Percentiles rank a stretch among this genome's conserved stretches.
phyloP scores from a whole-genome alignment of 2,888 invertebrate genomes.

The Watsonalla binaria region DNA sequence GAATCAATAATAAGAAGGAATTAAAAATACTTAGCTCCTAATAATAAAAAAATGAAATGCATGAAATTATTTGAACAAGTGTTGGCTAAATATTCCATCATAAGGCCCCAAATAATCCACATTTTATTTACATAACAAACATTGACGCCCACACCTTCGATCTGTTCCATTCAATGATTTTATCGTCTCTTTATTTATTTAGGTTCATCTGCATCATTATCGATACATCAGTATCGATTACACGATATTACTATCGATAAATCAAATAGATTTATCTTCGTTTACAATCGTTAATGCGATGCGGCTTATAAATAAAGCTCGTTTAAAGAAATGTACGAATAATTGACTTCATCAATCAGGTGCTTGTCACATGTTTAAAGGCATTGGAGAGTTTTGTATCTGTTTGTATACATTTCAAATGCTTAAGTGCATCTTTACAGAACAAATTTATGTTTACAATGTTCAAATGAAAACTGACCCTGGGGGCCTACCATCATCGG shows the following conservation, averaged over 20 bases:
- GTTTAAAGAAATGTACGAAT: background rate
- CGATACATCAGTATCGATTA: slow-evolving; percentile 43
- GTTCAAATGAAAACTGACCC: too few relatives aligned
- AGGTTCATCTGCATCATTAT: slow-evolving; percentile 44
- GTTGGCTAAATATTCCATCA: slow-evolving; percentile 11
- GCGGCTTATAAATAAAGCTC: background rate
- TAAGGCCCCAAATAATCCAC: slow-evolving; percentile 9
- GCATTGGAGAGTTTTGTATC: too few relatives aligned
- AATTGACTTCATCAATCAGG: background rate
- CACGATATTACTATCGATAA: slow-evolving; percentile 39
- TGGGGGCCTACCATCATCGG: too few relatives aligned
- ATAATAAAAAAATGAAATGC: too few relatives aligned
- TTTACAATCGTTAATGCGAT: slow-evolving; percentile 6
- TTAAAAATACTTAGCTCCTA: too few relatives aligned
- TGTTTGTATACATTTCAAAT: too few relatives aligned
- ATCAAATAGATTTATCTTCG: slow-evolving; percentile 32
- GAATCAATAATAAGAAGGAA: too few relatives aligned
- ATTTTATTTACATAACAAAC: slow-evolving; percentile 24
- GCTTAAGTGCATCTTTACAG: too few relatives aligned
- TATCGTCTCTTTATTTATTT: slow-evolving; percentile 40
- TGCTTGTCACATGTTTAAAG: too few relatives aligned
- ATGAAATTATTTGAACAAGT: slow-evolving; percentile 7
- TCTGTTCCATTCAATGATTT: slow-evolving; percentile 24
- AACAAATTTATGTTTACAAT: too few relatives aligned
- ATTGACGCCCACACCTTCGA: slow-evolving; percentile 26